Conservation (phyloP, 2,888 invertebrate genomes). For the Diadegma fenestrale region DNA sequence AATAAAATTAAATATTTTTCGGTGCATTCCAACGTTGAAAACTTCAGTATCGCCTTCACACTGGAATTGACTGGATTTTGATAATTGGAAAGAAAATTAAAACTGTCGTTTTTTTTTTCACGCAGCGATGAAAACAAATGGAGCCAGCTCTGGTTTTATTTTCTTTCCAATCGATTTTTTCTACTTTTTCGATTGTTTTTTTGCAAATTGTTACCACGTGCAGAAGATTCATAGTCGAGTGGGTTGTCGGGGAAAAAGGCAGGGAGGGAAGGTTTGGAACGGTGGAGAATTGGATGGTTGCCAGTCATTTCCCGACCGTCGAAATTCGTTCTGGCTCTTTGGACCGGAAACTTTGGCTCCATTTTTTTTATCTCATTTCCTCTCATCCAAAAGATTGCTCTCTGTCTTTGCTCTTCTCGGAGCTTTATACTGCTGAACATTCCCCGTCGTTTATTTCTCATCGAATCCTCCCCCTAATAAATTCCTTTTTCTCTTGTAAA, state of each 20-base stretch:
- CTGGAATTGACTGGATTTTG: neutral
- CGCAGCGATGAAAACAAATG: neutral
- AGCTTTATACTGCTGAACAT: slow-evolving; percentile 41
- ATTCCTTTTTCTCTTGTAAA: slow-evolving; percentile 10
- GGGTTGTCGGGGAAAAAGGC: slow-evolving; percentile 22
- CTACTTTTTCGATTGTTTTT: slow-evolving; percentile 1
- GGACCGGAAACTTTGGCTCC: slow-evolving; percentile 41
- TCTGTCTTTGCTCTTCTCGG: slow-evolving; percentile 3
- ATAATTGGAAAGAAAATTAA: neutral
- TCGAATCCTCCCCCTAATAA: slow-evolving; percentile 19
- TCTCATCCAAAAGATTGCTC: neutral
- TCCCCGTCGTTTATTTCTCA: slow-evolving; percentile 41
- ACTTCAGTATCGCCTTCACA: too few species aligned
- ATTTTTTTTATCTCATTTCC: slow-evolving; percentile 2
- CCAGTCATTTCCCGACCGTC: slow-evolving; percentile 60
- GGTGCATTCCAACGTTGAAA: too few species aligned
- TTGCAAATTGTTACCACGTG: slow-evolving; percentile 40
- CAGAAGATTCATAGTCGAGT: slow-evolving; percentile 14
- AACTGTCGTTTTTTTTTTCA: neutral
- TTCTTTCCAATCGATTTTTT: slow-evolving; percentile 50
- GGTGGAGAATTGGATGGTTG: slow-evolving; percentile 57
- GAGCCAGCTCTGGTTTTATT: slow-evolving; percentile 22
- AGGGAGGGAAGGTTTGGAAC: slow-evolving; percentile 4
- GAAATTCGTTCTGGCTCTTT: slow-evolving; percentile 57
- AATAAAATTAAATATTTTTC: too few species aligned